phyloP scores from a whole-genome alignment of 1,140 invertebrate species.

The Oncopeltus fasciatus region DNA sequence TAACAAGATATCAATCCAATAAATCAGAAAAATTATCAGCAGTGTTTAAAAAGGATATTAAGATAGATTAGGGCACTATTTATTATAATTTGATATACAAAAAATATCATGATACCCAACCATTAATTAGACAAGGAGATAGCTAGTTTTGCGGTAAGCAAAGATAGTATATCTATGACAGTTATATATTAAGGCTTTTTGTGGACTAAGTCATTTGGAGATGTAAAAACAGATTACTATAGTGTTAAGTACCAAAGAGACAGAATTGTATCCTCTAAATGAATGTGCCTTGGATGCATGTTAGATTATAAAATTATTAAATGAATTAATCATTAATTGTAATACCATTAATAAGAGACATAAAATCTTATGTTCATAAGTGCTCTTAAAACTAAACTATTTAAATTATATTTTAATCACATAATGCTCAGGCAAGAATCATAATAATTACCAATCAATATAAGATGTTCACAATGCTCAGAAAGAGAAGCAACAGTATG shows the following conservation, averaged over 20 bases:
- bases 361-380: too few species aligned
- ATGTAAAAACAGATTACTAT: background rate
- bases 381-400: too few species aligned
- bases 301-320: too few species aligned
- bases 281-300: background rate
- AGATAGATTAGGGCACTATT: background rate
- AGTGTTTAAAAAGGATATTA: background rate
- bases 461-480: constrained; percentile 55
- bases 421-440: too few species aligned
- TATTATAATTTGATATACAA: background rate
- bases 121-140: background rate
- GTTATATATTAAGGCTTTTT: background rate
- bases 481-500: constrained; percentile 59
- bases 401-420: too few species aligned
- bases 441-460: constrained; percentile 63
- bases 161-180: background rate
- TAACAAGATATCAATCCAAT: background rate
- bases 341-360: too few species aligned
- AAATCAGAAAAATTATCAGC: background rate
- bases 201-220: background rate
- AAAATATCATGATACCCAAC: background rate
- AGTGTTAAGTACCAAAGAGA: background rate
- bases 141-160: background rate
- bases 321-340: background rate
- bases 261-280: background rate